Evolutionary conservation across 1,140 invertebrate species (phyloP).

Genomic region (Ceratosolen solmsi): DNA sequence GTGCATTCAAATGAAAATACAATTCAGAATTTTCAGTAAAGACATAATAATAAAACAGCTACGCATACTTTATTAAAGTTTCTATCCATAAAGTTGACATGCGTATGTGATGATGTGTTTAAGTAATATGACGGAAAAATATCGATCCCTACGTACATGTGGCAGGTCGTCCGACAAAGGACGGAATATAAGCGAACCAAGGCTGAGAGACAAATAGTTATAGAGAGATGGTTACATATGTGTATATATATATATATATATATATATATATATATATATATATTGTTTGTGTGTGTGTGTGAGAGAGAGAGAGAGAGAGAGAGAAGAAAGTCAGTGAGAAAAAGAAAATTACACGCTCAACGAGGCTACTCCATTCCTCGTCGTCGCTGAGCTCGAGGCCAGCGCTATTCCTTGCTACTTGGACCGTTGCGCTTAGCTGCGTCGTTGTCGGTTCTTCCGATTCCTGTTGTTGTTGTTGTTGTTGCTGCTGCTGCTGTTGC

Average conservation of each 20-base stretch:
- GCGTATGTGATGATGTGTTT: background rate
- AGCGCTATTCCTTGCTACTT: constrained; percentile 51
- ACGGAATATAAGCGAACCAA: background rate
- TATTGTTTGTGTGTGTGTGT: too few species aligned
- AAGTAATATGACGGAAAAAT: background rate
- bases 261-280: too few species aligned
- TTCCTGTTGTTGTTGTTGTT: background rate
- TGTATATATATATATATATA: too few species aligned
- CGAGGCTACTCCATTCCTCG: constrained; percentile 71
- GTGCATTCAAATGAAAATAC: too few species aligned
- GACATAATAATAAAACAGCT: too few species aligned
- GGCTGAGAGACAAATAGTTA: background rate
- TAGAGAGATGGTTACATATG: too few species aligned
- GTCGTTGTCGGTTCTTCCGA: background rate
- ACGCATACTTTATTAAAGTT: too few species aligned
- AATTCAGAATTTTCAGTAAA: too few species aligned
- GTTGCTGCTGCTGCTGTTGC: background rate
- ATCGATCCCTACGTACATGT: constrained; percentile 26
- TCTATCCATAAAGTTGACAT: background rate
- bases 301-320: background rate
- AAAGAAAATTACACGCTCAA: constrained; percentile 69
- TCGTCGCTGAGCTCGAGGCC: constrained; percentile 70
- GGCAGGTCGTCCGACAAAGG: background rate
- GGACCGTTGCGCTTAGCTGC: background rate
- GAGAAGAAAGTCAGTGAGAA: background rate